phyloP scores from a whole-genome alignment of 2,113 vertebrate genomes.

The Halichoeres trimaculatus region DNA sequence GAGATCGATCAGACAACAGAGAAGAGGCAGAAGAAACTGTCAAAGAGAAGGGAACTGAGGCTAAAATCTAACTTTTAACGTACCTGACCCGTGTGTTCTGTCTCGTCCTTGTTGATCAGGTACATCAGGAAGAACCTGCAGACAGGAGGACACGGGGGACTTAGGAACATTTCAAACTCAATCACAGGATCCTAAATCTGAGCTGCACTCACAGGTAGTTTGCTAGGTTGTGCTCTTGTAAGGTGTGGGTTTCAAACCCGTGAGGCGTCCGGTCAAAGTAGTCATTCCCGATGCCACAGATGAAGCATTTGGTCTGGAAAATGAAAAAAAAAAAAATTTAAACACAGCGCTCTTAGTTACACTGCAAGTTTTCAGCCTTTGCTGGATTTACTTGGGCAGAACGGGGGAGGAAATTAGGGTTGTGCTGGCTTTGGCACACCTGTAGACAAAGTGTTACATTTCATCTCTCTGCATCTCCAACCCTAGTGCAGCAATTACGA shows the following conservation, averaged over 20 bases:
- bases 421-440: no score
- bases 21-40: background rate
- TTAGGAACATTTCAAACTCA: background rate
- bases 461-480: no score
- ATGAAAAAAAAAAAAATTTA: background rate
- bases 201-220: slow-evolving; percentile 95
- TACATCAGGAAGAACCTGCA: slow-evolving; percentile 99
- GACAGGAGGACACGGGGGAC: background rate
- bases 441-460: no score
- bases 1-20: background rate
- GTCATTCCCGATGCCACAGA: slow-evolving; percentile 98
- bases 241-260: slow-evolving; percentile 98
- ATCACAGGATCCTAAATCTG: background rate
- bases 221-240: slow-evolving; percentile 99
- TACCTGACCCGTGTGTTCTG: slow-evolving; percentile 98
- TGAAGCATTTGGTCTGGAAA: slow-evolving; percentile 97
- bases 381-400: no score
- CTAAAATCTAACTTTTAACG: background rate
- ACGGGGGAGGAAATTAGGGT: no score
- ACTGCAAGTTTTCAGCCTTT: no score
- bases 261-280: slow-evolving; percentile 98
- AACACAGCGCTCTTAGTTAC: no score
- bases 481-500: no score
- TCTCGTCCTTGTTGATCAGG: slow-evolving; percentile 99
- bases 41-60: background rate